Conservation (phyloP, 2,888 invertebrate genomes). For the Orchestes rusci region DNA sequence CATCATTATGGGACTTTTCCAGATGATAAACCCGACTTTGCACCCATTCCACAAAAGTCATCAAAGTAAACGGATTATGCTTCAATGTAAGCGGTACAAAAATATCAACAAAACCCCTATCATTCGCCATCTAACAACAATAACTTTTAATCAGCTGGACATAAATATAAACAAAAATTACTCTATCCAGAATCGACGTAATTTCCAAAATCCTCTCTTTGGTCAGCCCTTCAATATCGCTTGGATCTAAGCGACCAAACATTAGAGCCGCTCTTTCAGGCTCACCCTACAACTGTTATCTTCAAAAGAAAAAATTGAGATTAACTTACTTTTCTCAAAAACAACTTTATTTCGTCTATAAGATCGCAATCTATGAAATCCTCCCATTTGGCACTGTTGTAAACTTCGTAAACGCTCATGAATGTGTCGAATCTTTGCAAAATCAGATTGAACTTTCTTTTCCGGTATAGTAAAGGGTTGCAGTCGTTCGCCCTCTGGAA, state of each 20-base stretch:
- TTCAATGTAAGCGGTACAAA: constrained; percentile 35
- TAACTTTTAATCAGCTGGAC: no score
- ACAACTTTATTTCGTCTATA: constrained; percentile 39
- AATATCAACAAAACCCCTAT: constrained; percentile 34
- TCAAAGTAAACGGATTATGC: constrained; percentile 29
- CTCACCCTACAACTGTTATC: neutral
- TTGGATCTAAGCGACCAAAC: neutral
- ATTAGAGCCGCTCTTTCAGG: constrained; percentile 2
- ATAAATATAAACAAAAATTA: constrained; percentile 2
- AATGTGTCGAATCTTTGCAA: constrained; percentile 44
- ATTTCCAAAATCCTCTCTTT: neutral
- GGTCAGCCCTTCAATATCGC: neutral
- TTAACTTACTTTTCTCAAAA: constrained; percentile 40
- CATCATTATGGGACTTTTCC: constrained; percentile 28
- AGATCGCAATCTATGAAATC: constrained; percentile 42
- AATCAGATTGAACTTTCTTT: constrained; percentile 17
- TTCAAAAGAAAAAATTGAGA: neutral
- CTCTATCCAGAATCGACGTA: neutral
- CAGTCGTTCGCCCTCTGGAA: constrained; percentile 18
- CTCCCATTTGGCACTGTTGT: constrained; percentile 41
- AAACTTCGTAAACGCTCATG: constrained; percentile 28
- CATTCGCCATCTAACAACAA: no score
- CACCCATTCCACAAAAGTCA: constrained; percentile 35
- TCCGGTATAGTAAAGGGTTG: constrained; percentile 2
- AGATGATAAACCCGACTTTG: constrained; percentile 29